These are phyloP conservation scores for Plagodis dolabraria DNA, from an alignment of 2,888 invertebrate species.

Conservation along the genomic window DNA sequence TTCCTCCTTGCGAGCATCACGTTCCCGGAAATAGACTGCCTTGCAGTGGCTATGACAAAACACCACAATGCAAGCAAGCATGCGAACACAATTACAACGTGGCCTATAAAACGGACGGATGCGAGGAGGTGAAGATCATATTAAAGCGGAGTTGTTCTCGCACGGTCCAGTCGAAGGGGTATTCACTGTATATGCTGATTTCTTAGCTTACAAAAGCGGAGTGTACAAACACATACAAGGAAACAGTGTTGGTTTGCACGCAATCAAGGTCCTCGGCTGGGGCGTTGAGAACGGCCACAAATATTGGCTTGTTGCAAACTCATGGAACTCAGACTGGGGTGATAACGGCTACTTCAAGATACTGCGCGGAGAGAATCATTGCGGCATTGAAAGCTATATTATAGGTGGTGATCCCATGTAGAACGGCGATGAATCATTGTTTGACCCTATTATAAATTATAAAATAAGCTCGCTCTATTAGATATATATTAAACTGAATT, in stretches of 20 bases:
- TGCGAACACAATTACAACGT: conserved; percentile 89
- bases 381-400: conserved; percentile 89
- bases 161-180: conserved; percentile 96
- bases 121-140: conserved; percentile 85
- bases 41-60: conserved; percentile 87
- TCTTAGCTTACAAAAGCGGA: conserved; percentile 93
- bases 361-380: conserved; percentile 90
- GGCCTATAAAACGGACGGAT: conserved; percentile 90
- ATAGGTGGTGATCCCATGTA: conserved; percentile 87
- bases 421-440: conserved; percentile 25
- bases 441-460: not conserved
- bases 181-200: conserved; percentile 94
- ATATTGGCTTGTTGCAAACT: conserved; percentile 97
- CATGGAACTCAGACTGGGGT: conserved; percentile 98
- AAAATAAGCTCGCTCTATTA: not conserved
- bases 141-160: conserved; percentile 91
- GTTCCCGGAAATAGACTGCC: conserved; percentile 90
- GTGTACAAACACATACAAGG: conserved; percentile 88
- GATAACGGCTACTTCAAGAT: conserved; percentile 95
- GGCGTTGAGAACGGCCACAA: conserved; percentile 90
- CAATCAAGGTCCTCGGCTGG: conserved; percentile 96
- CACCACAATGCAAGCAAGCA: conserved; percentile 90
- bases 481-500: not conserved
- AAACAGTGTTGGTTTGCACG: conserved; percentile 91
- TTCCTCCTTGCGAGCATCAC: conserved; percentile 96